Conservation (phyloP, 1,140 invertebrate genomes). For the Trichonephila clavipes region DNA sequence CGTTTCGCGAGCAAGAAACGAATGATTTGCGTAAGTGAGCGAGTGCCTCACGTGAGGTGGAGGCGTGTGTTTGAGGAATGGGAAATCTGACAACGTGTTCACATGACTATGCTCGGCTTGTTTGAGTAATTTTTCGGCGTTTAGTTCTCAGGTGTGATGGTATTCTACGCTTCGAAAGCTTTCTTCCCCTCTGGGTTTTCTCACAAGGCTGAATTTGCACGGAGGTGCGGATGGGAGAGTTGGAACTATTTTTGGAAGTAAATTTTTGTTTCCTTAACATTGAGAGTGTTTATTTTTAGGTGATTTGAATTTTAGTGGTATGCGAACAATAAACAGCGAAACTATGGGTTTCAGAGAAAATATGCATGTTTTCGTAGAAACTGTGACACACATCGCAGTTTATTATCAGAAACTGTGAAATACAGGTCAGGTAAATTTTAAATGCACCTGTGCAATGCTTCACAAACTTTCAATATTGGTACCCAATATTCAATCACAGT, state of each 20-base stretch:
- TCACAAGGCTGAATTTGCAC: background rate
- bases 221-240: background rate
- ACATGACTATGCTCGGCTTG: conserved; percentile 13
- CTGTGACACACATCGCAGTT: no score
- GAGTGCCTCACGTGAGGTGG: background rate
- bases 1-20: background rate
- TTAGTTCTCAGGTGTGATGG: background rate
- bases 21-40: background rate
- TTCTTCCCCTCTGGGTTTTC: background rate
- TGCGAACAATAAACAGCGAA: no score
- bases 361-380: no score
- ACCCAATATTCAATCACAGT: no score
- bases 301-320: no score
- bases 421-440: no score
- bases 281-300: no score
- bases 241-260: background rate
- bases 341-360: no score
- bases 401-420: no score
- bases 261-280: background rate
- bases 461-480: no score
- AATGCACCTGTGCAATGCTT: no score
- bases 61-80: background rate
- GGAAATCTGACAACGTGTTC: conserved; percentile 11
- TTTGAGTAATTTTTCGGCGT: conserved; percentile 20
- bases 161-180: background rate